Conservation (phyloP, 2,113 vertebrate species). For the Passer montanus region DNA sequence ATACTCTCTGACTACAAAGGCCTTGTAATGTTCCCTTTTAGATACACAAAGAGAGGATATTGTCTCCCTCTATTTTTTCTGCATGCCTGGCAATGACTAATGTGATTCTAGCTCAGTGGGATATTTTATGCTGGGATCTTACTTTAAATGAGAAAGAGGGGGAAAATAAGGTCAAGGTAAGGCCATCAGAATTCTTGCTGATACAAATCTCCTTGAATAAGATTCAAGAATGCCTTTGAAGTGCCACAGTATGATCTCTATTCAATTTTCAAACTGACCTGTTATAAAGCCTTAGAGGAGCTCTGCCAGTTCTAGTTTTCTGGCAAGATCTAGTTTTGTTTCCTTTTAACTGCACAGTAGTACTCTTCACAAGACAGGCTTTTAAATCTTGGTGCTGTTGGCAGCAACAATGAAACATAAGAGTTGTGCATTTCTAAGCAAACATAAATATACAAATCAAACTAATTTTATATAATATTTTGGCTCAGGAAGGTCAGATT, state of each 20-base stretch:
- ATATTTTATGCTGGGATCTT: background rate
- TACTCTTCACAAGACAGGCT: background rate
- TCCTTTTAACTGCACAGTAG: background rate
- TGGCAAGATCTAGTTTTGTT: background rate
- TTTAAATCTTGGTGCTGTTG: background rate
- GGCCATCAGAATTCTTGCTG: background rate
- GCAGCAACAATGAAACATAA: background rate
- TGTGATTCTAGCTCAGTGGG: background rate
- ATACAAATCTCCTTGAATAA: background rate
- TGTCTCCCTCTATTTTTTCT: background rate
- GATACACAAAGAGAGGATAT: background rate
- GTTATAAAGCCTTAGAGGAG: background rate
- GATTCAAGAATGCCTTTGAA: background rate
- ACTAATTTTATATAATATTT: background rate
- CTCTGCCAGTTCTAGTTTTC: background rate
- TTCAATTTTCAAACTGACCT: background rate
- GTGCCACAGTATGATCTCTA: background rate
- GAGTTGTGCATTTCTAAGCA: background rate
- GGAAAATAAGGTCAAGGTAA: background rate
- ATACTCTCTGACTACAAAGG: background rate
- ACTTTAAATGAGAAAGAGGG: background rate
- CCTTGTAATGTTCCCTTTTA: background rate
- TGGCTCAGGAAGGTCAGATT: background rate
- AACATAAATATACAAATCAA: background rate
- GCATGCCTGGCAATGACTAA: background rate